These are phyloP conservation scores for Halocaridina rubra DNA, from an alignment of 2,888 invertebrate genomes.

Conservation along the genomic window DNA sequence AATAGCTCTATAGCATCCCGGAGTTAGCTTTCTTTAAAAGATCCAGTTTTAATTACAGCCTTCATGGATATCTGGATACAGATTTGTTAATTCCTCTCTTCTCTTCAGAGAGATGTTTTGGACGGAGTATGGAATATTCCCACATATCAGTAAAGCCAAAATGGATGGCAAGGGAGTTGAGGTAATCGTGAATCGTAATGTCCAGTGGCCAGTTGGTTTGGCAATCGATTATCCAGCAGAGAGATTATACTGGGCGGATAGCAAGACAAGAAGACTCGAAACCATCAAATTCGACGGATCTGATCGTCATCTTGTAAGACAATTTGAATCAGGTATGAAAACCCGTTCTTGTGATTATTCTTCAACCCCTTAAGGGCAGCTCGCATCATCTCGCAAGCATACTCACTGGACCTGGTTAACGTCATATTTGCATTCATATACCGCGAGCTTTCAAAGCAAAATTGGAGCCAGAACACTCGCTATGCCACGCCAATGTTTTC, in stretches of 20 bases:
- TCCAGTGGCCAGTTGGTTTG: slow-evolving; percentile 81
- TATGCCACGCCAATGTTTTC: too few species aligned
- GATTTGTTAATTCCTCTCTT: not conserved
- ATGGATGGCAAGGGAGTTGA: slow-evolving; percentile 76
- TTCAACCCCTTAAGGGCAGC: too few species aligned
- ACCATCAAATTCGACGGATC: slow-evolving; percentile 78
- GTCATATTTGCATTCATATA: too few species aligned
- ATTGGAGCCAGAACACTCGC: too few species aligned
- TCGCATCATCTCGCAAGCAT: too few species aligned
- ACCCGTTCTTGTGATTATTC: not conserved
- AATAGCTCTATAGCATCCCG: too few species aligned
- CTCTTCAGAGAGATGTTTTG: slow-evolving; percentile 77
- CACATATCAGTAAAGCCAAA: slow-evolving; percentile 75
- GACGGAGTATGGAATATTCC: slow-evolving; percentile 77
- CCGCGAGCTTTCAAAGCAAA: too few species aligned
- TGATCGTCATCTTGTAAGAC: slow-evolving; percentile 74
- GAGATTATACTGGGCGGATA: slow-evolving; percentile 87
- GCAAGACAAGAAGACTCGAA: slow-evolving; percentile 80
- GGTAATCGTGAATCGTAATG: slow-evolving; percentile 73
- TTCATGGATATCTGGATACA: not conserved
- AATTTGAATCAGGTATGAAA: slow-evolving; percentile 72
- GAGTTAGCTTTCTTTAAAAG: too few species aligned
- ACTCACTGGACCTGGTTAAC: too few species aligned
- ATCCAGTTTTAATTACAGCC: too few species aligned
- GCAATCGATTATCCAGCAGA: slow-evolving; percentile 80